Percentiles rank a stretch among this genome's conserved stretches.
Conservation (phyloP, 2,113 vertebrate genomes). For the Silurus glanis region DNA sequence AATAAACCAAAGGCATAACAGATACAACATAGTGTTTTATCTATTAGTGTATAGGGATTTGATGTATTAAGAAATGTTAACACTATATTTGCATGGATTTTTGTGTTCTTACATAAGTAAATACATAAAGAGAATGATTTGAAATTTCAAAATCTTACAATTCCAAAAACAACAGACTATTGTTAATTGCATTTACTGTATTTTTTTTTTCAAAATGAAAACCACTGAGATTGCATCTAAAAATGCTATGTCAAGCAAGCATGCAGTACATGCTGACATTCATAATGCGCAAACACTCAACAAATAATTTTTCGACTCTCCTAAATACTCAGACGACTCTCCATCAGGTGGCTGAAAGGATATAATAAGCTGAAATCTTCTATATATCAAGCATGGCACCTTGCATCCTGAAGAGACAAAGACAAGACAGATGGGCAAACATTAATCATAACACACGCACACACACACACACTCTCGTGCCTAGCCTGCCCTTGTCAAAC, state of each 20-base stretch:
- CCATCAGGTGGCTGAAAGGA: slow-evolving; percentile 16
- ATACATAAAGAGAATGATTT: neutral
- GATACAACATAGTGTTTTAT: neutral
- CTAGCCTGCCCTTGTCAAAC: slow-evolving; percentile 24
- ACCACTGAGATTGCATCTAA: neutral
- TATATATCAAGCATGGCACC: slow-evolving; percentile 38
- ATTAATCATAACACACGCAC: slow-evolving; percentile 40
- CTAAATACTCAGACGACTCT: slow-evolving; percentile 26
- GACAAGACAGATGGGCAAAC: slow-evolving; percentile 19
- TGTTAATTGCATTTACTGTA: too few species aligned
- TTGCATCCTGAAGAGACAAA: slow-evolving; percentile 31
- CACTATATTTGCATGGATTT: neutral
- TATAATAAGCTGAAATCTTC: slow-evolving; percentile 44
- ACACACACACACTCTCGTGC: neutral
- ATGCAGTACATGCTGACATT: neutral
- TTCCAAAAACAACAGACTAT: too few species aligned
- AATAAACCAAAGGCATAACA: neutral
- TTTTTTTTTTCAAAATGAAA: too few species aligned
- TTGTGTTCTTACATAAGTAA: neutral
- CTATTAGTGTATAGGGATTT: too few species aligned
- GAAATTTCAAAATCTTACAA: neutral
- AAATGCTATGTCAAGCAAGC: neutral
- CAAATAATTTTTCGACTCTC: neutral
- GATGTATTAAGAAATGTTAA: too few species aligned
- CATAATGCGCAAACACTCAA: neutral